Base-by-base conservation (phyloP, 1,140 invertebrate genomes). In the Agrypnia vestita region DNA sequence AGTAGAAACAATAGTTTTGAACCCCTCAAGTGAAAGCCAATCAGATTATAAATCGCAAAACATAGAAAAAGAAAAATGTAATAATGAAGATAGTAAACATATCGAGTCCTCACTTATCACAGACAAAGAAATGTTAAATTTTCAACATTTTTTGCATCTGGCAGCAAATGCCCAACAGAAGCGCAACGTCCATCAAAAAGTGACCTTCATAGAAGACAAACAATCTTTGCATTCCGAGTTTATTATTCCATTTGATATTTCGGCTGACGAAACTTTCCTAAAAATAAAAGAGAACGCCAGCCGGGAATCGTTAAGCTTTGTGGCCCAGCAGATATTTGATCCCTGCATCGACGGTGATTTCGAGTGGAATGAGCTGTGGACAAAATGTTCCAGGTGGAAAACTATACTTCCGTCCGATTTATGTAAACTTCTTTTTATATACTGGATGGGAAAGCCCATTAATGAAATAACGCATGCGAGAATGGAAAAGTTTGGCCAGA, bases 391-490 rank as follows among this genome's bases (percentile, higher is more conserved):
- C 7, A 86, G 88, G 79, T 84, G 88, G 49, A 92, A 92, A 85
- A 85, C 88, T 62, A 90, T 95, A 76, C 84, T 90, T 51, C 88
- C 92, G 11, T 87, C 88, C 73, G 91, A 92, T 79, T 86, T 95
- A 13, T 91, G 95, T 77, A 88, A 91, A 84, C 87, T 94, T 44
- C 86, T 92, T n/a, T 89, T 95, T 35, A 87, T 90, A 56, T 94
- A 92, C 86, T 93, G 94, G 91, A 91, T 93, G 78, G 90, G 92
- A 82, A 87, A 90, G 82, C 82, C 89, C 0, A 83, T 91, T 51
- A 85, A 88, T 78, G 88, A 89, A 77, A 88, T 90, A 44, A 86
- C 85, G 74, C 87, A 91, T 78, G 85, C 87, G 25, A 85, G 91
- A 74, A 91, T 92, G 85, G 87, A 90, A 78, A 89, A 89, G 81